A percentile compares a stretch with the other conserved stretches of the same genome.
Evolutionary conservation across 2,888 invertebrate species (phyloP).

Genomic region (Dasysyrphus tricinctus): DNA sequence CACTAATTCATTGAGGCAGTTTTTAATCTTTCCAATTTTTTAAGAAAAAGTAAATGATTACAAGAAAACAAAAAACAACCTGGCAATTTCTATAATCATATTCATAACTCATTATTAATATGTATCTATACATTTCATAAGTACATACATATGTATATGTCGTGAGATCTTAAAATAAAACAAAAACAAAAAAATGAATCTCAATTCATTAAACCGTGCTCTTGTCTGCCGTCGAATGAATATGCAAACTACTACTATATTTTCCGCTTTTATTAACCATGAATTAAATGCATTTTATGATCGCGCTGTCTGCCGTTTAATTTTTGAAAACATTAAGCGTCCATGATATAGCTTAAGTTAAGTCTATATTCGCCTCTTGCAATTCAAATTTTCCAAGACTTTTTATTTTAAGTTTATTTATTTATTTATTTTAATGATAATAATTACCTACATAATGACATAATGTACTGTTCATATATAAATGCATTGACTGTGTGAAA

Average conservation of each 20-base stretch:
- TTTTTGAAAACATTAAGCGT: background rate
- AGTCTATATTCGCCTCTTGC: background rate
- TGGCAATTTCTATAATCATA: background rate
- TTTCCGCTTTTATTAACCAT: constrained; percentile 57
- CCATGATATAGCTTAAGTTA: background rate
- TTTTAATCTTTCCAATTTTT: too few relatives aligned
- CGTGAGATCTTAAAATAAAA: background rate
- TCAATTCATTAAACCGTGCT: constrained; percentile 27
- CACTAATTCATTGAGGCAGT: too few relatives aligned
- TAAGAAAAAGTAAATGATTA: background rate
- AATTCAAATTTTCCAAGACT: background rate
- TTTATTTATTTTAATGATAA: too few relatives aligned
- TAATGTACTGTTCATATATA: too few relatives aligned
- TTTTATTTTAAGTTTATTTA: too few relatives aligned
- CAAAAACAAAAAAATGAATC: constrained; percentile 19
- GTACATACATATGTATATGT: background rate
- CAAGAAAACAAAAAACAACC: background rate
- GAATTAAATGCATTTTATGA: constrained; percentile 44
- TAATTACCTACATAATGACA: too few relatives aligned
- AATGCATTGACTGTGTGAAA: too few relatives aligned
- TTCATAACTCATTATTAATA: background rate
- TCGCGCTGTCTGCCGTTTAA: constrained; percentile 11
- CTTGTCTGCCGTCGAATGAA: constrained; percentile 31
- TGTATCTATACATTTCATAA: too few relatives aligned
- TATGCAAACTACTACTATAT: constrained; percentile 20